Conservation (phyloP, 2,113 vertebrate genomes). For the Anser brachyrhynchus region DNA sequence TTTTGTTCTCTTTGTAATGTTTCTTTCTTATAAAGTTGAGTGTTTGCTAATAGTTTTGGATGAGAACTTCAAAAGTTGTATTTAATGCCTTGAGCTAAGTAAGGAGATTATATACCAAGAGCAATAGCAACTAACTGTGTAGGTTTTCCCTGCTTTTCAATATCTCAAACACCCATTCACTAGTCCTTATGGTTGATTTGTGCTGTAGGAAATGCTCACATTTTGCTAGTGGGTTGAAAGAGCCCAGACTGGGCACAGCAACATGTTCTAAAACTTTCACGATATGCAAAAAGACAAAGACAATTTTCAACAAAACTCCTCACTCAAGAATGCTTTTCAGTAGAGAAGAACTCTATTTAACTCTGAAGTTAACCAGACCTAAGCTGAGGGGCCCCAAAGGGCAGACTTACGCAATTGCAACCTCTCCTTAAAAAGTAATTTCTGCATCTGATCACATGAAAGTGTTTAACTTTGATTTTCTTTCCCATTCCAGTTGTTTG, state of each 20-base stretch:
- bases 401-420: neutral
- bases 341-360: neutral
- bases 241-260: neutral
- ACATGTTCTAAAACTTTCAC: neutral
- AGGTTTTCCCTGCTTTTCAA: neutral
- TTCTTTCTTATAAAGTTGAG: neutral
- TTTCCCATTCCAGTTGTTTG: neutral
- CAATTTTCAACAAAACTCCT: neutral
- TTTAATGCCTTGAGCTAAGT: neutral
- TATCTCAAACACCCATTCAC: neutral
- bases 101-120: neutral
- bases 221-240: neutral
- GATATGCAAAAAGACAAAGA: neutral
- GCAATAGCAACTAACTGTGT: neutral
- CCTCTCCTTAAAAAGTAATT: neutral
- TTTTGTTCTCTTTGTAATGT: neutral
- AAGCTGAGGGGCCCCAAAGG: neutral
- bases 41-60: neutral
- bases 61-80: neutral
- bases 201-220: neutral
- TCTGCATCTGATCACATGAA: neutral
- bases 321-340: neutral
- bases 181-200: neutral
- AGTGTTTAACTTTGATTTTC: neutral
- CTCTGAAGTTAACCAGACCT: neutral